Conservation (phyloP, 2,113 vertebrate genomes). For the Nesoenas mayeri region DNA sequence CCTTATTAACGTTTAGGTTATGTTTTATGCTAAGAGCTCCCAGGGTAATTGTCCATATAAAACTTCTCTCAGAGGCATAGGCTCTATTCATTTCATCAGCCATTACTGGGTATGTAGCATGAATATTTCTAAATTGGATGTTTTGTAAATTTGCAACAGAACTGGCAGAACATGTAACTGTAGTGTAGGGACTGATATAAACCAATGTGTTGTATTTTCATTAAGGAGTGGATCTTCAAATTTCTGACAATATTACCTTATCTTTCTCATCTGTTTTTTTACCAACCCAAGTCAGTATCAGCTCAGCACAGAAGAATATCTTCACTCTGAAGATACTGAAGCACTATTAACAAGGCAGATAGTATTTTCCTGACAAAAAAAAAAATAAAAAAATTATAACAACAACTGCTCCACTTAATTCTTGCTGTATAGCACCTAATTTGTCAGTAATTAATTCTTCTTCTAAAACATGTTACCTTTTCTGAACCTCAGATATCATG, state of each 20-base stretch:
- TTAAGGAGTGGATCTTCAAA: not conserved
- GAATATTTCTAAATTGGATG: not conserved
- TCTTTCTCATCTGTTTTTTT: not conserved
- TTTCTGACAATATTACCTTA: not conserved
- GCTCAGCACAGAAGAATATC: not conserved
- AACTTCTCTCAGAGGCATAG: not conserved
- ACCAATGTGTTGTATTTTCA: not conserved
- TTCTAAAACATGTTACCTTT: not conserved
- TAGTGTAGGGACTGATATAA: not conserved
- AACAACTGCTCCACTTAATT: not conserved
- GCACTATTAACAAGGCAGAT: not conserved
- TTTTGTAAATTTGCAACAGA: not conserved
- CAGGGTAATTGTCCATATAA: not conserved
- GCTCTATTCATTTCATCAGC: not conserved
- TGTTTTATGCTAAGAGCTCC: not conserved
- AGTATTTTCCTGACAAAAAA: not conserved
- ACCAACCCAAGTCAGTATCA: not conserved
- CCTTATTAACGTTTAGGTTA: constrained; percentile 15
- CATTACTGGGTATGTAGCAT: not conserved
- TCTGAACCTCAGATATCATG: not conserved
- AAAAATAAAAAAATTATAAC: not conserved
- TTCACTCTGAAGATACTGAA: not conserved
- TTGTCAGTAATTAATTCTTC: not conserved
- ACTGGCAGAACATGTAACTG: not conserved
- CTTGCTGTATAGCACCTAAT: not conserved